phyloP scores from a whole-genome alignment of 2,113 vertebrate species.

The chimpanzee (Pan troglodytes) region NHGRI_mPanTro3-v2.1_pri NC_072402.2:23256501-23257000 shows the following conservation, averaged over 20 bases:
- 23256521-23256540: conserved; percentile 89
- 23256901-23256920: conserved; percentile 31
- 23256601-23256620: conserved; percentile 88
- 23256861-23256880: conserved; percentile 42
- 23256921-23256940: conserved; percentile 74
- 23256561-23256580: conserved; percentile 94
- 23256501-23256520: conserved; percentile 86
- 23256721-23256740: conserved; percentile 91
- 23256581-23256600: conserved; percentile 98
- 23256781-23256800: conserved; percentile 67
- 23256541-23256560: conserved; percentile 94
- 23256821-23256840: conserved; percentile 57
- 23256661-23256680: conserved; percentile 82
- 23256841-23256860: neutral
- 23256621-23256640: conserved; percentile 87
- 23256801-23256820: conserved; percentile 73
- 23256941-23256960: conserved; percentile 50
- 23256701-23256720: conserved; percentile 88
- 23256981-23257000: conserved; percentile 36
- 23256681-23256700: conserved; percentile 86
- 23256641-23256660: conserved; percentile 86
- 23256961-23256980: conserved; percentile 62
- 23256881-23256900: conserved; percentile 47
- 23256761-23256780: conserved; percentile 83
- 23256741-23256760: conserved; percentile 82